Evolutionary conservation across 1,140 invertebrate genomes (phyloP).

Genomic region (Pseudachorutes palmiensis): DNA sequence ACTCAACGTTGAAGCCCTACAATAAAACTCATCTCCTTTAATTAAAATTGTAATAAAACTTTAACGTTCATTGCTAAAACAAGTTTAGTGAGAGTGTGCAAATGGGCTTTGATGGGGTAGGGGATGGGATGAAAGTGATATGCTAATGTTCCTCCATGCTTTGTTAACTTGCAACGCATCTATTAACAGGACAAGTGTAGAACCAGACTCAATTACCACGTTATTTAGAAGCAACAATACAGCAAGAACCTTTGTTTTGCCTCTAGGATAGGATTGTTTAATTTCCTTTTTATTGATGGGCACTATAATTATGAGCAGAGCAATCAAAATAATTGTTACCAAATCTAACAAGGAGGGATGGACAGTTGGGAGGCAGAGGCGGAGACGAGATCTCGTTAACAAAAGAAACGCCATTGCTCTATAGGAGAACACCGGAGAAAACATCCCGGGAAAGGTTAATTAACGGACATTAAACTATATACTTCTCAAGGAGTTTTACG

Average conservation of each 20-base stretch:
- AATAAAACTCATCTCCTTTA: background rate
- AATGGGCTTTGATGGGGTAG: too few relatives aligned
- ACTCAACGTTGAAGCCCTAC: too few relatives aligned
- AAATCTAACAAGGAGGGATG: background rate
- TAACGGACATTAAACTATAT: background rate
- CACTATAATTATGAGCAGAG: slow-evolving; percentile 1
- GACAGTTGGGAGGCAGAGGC: background rate
- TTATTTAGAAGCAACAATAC: too few relatives aligned
- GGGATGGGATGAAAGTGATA: background rate
- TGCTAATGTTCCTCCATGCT: background rate
- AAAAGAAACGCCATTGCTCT: background rate
- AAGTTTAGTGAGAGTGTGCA: background rate
- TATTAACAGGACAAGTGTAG: too few relatives aligned
- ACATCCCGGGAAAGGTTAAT: background rate
- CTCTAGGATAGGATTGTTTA: background rate
- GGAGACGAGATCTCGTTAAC: background rate
- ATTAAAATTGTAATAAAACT: slow-evolving; percentile 10
- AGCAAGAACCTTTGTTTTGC: too few relatives aligned
- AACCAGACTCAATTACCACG: background rate
- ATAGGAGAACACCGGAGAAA: background rate
- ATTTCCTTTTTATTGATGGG: slow-evolving; percentile 11
- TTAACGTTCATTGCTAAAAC: background rate
- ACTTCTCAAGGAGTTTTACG: background rate
- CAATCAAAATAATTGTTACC: slow-evolving; percentile 6
- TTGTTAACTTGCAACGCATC: too few relatives aligned